A percentile compares a stretch with the other conserved stretches of the same genome.
Evolutionary conservation across 2,888 invertebrate genomes (phyloP).

Genomic region (Drosophila crucigera): DNA sequence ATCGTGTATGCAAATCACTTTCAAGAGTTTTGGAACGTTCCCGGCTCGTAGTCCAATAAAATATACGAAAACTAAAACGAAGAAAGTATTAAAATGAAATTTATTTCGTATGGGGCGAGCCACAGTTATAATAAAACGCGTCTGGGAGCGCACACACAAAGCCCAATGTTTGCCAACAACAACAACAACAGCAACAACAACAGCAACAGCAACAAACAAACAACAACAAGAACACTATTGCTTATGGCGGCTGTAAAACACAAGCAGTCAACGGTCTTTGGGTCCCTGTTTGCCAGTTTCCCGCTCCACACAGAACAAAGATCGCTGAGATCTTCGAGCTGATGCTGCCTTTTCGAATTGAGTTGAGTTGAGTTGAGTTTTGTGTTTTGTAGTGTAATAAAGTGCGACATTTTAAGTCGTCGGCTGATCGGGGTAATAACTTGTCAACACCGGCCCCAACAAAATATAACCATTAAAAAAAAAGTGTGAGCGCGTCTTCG

Average conservation of each 20-base stretch:
- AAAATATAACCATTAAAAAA: constrained; percentile 61
- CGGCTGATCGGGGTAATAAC: constrained; percentile 75
- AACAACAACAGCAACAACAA: constrained; percentile 40
- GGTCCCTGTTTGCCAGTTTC: constrained; percentile 33
- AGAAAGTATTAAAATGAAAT: constrained; percentile 81
- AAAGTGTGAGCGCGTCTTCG: constrained; percentile 51
- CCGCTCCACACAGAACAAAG: constrained; percentile 48
- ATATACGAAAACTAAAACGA: constrained; percentile 79
- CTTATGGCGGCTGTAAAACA: constrained; percentile 69
- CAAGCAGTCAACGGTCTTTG: constrained; percentile 63
- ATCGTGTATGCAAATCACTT: constrained; percentile 78
- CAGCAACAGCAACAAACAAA: constrained; percentile 51
- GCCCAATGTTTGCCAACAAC: constrained; percentile 77
- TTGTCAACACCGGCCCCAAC: constrained; percentile 79
- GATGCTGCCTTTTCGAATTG: constrained; percentile 38
- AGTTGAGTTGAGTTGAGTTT: constrained; percentile 72
- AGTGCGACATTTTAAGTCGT: constrained; percentile 78
- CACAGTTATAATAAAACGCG: constrained; percentile 77
- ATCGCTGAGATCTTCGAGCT: constrained; percentile 45
- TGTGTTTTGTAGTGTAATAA: constrained; percentile 78
- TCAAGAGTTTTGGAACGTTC: constrained; percentile 45
- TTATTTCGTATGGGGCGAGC: constrained; percentile 72
- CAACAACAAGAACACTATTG: constrained; percentile 38
- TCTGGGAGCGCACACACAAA: constrained; percentile 78
- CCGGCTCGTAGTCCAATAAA: constrained; percentile 54